Percentiles rank a stretch among this genome's conserved stretches.
These are phyloP conservation scores for Amblyjoppa proteus DNA, from an alignment of 2,888 invertebrate genomes.

Conservation along the genomic window DNA sequence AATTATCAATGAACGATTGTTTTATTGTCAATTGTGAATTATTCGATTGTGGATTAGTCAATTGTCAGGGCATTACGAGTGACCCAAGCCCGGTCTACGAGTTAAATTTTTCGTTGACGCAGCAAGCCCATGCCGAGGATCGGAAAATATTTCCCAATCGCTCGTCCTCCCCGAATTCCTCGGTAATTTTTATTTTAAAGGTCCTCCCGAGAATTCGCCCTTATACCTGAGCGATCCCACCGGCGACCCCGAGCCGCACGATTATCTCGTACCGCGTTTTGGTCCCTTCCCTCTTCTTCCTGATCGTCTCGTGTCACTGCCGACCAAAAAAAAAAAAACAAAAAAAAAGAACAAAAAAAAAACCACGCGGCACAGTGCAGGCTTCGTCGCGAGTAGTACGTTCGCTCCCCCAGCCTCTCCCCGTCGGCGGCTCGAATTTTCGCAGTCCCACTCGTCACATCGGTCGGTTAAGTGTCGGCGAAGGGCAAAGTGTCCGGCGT, in stretches of 20 bases:
- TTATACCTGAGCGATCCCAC: conserved; percentile 73
- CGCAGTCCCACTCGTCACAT: not conserved
- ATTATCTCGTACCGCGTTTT: conserved; percentile 75
- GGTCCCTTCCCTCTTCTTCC: conserved; percentile 43
- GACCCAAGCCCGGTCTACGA: too few relatives aligned
- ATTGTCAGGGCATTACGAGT: too few relatives aligned
- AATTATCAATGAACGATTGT: too few relatives aligned
- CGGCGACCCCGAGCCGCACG: conserved; percentile 65
- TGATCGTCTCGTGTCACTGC: conserved; percentile 17
- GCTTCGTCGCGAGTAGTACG: not conserved
- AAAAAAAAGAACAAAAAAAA: too few relatives aligned
- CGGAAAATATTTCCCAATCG: conserved; percentile 60
- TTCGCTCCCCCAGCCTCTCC: not conserved
- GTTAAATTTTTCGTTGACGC: not conserved
- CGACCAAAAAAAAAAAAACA: not conserved
- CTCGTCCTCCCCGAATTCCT: not conserved
- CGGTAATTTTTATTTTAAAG: conserved; percentile 65
- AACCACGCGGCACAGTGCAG: not conserved
- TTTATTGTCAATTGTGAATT: too few relatives aligned
- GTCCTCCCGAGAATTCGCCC: conserved; percentile 75
- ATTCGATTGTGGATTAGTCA: too few relatives aligned
- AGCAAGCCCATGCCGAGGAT: conserved; percentile 1
- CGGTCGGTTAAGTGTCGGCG: not conserved
- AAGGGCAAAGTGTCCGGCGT: not conserved
- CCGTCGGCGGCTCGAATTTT: not conserved